Base-by-base conservation (phyloP, 2,113 vertebrate genomes). In the Oriolus oriolus region DNA sequence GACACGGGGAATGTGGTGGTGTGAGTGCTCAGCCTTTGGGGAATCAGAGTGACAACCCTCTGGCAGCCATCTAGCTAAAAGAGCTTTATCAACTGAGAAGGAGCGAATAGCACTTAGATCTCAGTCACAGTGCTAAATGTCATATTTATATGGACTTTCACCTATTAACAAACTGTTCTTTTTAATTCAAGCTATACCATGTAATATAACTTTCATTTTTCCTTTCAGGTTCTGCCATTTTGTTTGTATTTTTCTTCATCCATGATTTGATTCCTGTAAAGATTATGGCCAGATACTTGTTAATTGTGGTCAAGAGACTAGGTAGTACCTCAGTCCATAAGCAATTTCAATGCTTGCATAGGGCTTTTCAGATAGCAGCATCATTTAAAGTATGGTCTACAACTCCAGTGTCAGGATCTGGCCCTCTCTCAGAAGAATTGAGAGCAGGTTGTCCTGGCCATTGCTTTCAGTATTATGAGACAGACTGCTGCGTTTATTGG, bases 1-100 rank as follows among this genome's bases (percentile, higher is more conserved):
- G 27, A 52, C n/a, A 7, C 0, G 1, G 8, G 13, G 4, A 1
- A 1, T 11, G 26, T 0, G 0, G 12, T 44, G 27, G 11, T 44
- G 23, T 41, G n/a, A 69, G 20, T 0, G 0, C 27, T 68, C 35
- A 75, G 7, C 5, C 23, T 16, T 2, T 23, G 12, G 5, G 7
- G 12, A 28, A 56, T 21, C 49, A 31, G 28, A 23, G 8, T 33
- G 28, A n/a, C 37, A 77, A 27, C 8, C 1, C 12, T 23, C 16
- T 61, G 9, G 31, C 41, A 86, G 20, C 6, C n/a, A 45, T 13
- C 16, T 59, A 1, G 1, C 14, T 65, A 47, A 54, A 54, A 1
- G 0, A 63, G 10, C 61, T 52, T 35, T 44, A 26, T 68, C 16
- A n/a, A 1, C 21, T 45, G 20, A 65, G 50, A n/a, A 85, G 31